A percentile compares a stretch with the other conserved stretches of the same genome.
Evolutionary conservation across 2,888 invertebrate species (phyloP).

Genomic region (Isoperla grammatica): DNA sequence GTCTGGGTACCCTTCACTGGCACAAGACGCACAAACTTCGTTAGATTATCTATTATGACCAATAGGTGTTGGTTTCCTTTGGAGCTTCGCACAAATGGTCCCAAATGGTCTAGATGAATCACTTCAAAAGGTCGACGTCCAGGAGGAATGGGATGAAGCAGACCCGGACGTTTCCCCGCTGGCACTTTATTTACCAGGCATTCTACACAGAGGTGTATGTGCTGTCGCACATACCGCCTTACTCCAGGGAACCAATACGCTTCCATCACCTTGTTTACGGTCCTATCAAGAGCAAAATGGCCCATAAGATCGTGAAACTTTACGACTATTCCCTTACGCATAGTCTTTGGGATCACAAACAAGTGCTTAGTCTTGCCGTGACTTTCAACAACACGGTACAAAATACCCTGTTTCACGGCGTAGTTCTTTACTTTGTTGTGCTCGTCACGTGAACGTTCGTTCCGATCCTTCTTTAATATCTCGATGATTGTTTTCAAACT

Average conservation of each 20-base stretch:
- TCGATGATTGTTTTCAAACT: too few species aligned
- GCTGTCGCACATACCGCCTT: not conserved
- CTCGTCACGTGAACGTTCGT: too few species aligned
- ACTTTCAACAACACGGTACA: too few species aligned
- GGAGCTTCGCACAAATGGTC: not conserved
- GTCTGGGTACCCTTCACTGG: not conserved
- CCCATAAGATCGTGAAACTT: slow-evolving; percentile 17
- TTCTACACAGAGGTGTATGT: not conserved
- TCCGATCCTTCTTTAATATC: too few species aligned
- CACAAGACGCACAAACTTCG: not conserved
- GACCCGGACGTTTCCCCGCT: not conserved
- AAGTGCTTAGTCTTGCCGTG: too few species aligned
- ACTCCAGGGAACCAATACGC: slow-evolving; percentile 2
- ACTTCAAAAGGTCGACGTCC: not conserved
- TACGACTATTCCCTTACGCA: not conserved
- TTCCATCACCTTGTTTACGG: slow-evolving; percentile 30
- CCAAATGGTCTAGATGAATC: not conserved
- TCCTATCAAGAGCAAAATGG: not conserved
- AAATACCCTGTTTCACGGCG: too few species aligned
- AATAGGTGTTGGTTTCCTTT: not conserved
- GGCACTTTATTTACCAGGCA: not conserved
- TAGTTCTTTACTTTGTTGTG: too few species aligned
- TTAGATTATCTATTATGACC: not conserved
- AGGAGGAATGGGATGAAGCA: not conserved
- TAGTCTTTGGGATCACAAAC: not conserved